Evolutionary conservation across 2,797 vertebrate species (phyloP), one percentile per base, ranked within the genome.

Genomic region (Spinus olivaceus): DNA sequence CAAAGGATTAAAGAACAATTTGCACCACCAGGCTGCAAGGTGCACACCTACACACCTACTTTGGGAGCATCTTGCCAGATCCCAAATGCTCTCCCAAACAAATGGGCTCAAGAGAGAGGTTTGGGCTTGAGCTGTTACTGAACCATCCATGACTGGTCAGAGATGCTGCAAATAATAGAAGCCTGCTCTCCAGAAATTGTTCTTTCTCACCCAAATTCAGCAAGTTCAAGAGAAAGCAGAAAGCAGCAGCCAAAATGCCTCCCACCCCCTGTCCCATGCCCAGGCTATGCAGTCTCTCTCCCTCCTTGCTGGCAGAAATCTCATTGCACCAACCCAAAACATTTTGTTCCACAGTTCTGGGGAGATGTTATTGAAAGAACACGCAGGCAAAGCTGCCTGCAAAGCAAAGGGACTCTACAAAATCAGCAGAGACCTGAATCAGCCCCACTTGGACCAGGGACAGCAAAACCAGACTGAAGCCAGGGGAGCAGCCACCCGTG

Each of bases 401-500:
- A n/a, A 50, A 88, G 32, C 20, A 71, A 70, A 81, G 2, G 1
- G 4, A 10, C 6, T 65, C 35, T 6, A 12, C 6, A 65, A 90
- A 76, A 53, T 33, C 66, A 59, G 5, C 9, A n/a, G 30, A 64
- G 8, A n/a, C 17, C 20, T 5, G 3, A 61, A 65, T 3, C 4
- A 4, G 32, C 11, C 24, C 54, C 1, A 0, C 37, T 35, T 6
- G 7, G 46, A 46, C 32, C 18, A 57, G 27, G 69, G 30, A 44
- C 10, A 83, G 44, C 54, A 81, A 63, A 65, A 3, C 4, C 50
- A 72, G 22, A 28, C 39, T 82, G 10, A 10, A 88, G 21, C 3
- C 23, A 9, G 22, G 51, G 33, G 6, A 35, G 14, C 30, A 63
- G 28, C 12, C 14, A 5, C 11, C 4, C 0, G 0, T 25, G 47